phyloP scores from a whole-genome alignment of 2,113 vertebrate species.

The Peromyscus californicus region DNA sequence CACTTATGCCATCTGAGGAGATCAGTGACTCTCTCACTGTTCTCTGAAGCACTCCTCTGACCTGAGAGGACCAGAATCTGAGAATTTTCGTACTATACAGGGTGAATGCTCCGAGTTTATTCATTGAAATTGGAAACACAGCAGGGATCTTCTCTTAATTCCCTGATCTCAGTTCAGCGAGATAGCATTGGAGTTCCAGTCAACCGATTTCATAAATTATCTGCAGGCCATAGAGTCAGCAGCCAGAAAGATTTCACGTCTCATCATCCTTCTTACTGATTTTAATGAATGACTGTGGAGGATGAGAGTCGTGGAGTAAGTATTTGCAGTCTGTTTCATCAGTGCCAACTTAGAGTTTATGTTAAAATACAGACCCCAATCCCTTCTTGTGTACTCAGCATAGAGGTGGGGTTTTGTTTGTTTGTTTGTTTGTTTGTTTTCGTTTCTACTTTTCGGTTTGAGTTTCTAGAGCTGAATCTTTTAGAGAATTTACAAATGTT shows the following conservation, averaged over 20 bases:
- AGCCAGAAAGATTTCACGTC: constrained; percentile 66
- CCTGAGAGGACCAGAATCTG: constrained; percentile 81
- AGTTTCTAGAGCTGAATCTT: constrained; percentile 31
- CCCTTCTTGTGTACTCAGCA: constrained; percentile 3
- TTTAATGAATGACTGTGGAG: neutral
- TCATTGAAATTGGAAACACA: constrained; percentile 81
- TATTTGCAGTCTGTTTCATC: constrained; percentile 44
- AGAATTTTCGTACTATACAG: constrained; percentile 84
- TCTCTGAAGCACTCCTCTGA: constrained; percentile 77
- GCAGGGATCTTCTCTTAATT: constrained; percentile 85
- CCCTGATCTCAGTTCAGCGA: constrained; percentile 73
- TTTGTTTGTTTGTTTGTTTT: neutral
- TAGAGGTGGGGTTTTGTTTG: neutral
- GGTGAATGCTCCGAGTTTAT: constrained; percentile 83
- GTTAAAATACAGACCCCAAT: constrained; percentile 32
- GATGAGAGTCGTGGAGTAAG: neutral
- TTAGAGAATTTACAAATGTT: constrained; percentile 63
- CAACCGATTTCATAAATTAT: constrained; percentile 68
- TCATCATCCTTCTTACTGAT: constrained; percentile 59
- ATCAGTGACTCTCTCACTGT: constrained; percentile 89
- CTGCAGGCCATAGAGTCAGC: constrained; percentile 41
- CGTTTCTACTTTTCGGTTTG: neutral
- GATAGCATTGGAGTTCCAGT: constrained; percentile 46
- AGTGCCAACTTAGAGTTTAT: constrained; percentile 2
- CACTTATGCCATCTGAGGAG: constrained; percentile 91